Conservation (phyloP, 2,888 invertebrate genomes). For the Polietes domitor region DNA sequence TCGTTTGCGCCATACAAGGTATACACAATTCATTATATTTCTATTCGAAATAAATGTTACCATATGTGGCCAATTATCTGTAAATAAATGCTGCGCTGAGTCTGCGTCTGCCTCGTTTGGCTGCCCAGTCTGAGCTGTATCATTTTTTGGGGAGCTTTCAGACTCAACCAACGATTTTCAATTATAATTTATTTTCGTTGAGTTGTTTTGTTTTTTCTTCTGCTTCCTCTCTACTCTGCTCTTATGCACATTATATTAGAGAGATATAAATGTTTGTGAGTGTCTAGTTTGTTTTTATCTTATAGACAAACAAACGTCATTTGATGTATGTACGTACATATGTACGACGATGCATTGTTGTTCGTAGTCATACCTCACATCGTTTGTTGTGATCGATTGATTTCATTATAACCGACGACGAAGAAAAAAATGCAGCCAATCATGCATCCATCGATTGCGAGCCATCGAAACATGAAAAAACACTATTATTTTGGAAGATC, state of each 20-base stretch:
- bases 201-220: no score
- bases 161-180: background rate
- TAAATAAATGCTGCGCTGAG: slow-evolving; percentile 53
- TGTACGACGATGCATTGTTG: background rate
- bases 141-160: background rate
- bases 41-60: slow-evolving; percentile 32
- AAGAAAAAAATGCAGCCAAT: slow-evolving; percentile 73
- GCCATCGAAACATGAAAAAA: background rate
- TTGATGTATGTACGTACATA: background rate
- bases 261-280: background rate
- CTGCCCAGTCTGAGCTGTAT: background rate
- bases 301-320: background rate
- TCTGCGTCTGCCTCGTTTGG: background rate
- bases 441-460: background rate
- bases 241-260: background rate
- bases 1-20: background rate
- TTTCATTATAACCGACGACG: slow-evolving; percentile 73
- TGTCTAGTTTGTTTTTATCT: background rate
- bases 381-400: slow-evolving; percentile 76
- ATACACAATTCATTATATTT: slow-evolving; percentile 23
- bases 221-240: no score
- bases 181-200: background rate
- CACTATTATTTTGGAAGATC: background rate
- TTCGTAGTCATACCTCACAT: background rate
- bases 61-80: slow-evolving; percentile 62